Evolutionary conservation across 2,888 invertebrate genomes (phyloP).

Genomic region (Troglohyphantes excavatus): DNA sequence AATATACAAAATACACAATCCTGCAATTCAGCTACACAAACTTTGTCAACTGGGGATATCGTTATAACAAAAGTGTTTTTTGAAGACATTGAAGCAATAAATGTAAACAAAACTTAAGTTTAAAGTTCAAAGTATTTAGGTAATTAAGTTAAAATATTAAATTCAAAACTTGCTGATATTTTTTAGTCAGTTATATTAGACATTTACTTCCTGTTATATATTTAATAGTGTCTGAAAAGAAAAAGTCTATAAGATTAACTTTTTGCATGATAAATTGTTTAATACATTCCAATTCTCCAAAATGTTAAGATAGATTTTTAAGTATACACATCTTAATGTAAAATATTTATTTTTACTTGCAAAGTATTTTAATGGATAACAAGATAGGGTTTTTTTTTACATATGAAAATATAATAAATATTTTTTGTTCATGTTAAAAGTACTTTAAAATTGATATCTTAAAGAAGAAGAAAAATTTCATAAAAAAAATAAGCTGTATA

Average conservation of each 20-base stretch:
- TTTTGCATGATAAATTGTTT: background rate
- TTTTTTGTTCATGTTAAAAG: background rate
- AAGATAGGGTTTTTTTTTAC: background rate
- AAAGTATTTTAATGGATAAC: too few relatives aligned
- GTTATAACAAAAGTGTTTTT: slow-evolving; percentile 86
- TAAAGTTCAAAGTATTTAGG: background rate
- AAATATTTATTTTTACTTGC: too few relatives aligned
- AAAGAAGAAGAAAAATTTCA: too few relatives aligned
- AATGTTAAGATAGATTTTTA: background rate
- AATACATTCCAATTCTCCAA: background rate
- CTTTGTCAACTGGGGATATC: slow-evolving; percentile 94
- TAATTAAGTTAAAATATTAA: background rate
- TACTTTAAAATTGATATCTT: too few relatives aligned
- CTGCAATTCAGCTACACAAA: slow-evolving; percentile 88
- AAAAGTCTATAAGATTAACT: background rate
- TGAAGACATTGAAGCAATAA: slow-evolving; percentile 71
- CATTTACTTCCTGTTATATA: background rate
- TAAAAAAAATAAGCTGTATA: too few relatives aligned
- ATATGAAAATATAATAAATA: background rate
- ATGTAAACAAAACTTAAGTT: slow-evolving; percentile 51
- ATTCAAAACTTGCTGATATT: background rate
- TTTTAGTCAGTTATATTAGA: background rate
- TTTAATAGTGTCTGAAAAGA: background rate
- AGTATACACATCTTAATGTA: too few relatives aligned
- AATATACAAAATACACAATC: slow-evolving; percentile 82